Base-by-base conservation (phyloP, 2,888 invertebrate species). In the Athripsodes cinereus region DNA sequence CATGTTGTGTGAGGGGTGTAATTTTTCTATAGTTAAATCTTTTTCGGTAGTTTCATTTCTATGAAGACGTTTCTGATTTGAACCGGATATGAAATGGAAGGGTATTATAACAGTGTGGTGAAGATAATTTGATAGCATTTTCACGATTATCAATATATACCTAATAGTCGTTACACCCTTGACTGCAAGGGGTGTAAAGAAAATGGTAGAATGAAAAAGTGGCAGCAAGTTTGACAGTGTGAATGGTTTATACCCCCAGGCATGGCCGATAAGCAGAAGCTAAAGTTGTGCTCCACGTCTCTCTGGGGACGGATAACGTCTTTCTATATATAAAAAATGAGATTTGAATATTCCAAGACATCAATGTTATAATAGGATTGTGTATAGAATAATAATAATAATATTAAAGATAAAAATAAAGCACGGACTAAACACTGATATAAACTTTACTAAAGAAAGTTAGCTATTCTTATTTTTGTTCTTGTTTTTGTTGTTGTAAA, bases 211-310 rank as follows among this genome's bases (percentile, higher is more conserved):
- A 56, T 52, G 53, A 53, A 60, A 60, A 60, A 57, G 56, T 48
- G 44, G 52, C 55, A 46, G 50, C 34, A 58, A 56, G 40, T 61
- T 56, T 61, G 61, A 61, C 61, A 61, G 51, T 48, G 44, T 51
- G 59, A 57, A 59, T 59, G 59, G 56, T 61, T 61, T 61, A 61
- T 61, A 53, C 59, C 57, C 48, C n/a, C 47, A 21, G 20, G 50
- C 56, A 53, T 26, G 40, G 53, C 54, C 55, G 59, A 61, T 57
- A 61, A 61, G 56, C 58, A 22, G 48, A 22, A 40, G 40, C 40
- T 40, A 13, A 40, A 40, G 40, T 40, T 40, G 40, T 13, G 26
- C 26, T 26, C 26, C 2, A 5, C 13, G 16, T 3, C 40, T 40
- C 40, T 13, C 40, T 31, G 40, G 40, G 40, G 40, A 3, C 13